Conservation (phyloP, 1,140 invertebrate species). For the Diabrotica undecimpunctata region DNA sequence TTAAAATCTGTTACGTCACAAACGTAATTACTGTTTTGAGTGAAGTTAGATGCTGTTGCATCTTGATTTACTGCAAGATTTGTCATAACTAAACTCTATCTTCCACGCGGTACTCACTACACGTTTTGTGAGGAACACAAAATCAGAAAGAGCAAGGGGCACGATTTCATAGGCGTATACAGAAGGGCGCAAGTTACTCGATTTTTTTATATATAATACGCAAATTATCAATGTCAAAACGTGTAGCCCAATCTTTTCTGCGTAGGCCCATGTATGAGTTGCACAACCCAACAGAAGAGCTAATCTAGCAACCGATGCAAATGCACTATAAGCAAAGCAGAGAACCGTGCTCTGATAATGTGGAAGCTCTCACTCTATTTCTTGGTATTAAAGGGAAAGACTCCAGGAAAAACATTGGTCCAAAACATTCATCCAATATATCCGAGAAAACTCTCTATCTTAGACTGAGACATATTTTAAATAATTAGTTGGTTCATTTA, state of each 20-base stretch:
- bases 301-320: conserved; percentile 41
- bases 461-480: no score
- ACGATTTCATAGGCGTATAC: not conserved
- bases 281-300: conserved; percentile 44
- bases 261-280: conserved; percentile 26
- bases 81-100: not conserved
- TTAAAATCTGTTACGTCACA: no score
- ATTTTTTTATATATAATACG: no score
- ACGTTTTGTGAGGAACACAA: conserved; percentile 6
- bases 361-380: conserved; percentile 46
- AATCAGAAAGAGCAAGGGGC: not conserved
- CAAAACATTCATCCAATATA: conserved; percentile 7
- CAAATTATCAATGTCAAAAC: no score
- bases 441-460: not conserved
- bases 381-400: conserved; percentile 47
- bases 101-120: conserved; percentile 13
- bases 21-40: no score
- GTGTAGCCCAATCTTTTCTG: not conserved
- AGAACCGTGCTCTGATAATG: conserved; percentile 42
- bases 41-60: no score
- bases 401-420: conserved; percentile 23
- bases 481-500: not conserved
- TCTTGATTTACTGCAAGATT: no score
- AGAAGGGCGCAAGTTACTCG: not conserved
- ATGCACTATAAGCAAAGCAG: conserved; percentile 43